Conservation (phyloP, 1,140 invertebrate species). For the Neuroterus valhalla region DNA sequence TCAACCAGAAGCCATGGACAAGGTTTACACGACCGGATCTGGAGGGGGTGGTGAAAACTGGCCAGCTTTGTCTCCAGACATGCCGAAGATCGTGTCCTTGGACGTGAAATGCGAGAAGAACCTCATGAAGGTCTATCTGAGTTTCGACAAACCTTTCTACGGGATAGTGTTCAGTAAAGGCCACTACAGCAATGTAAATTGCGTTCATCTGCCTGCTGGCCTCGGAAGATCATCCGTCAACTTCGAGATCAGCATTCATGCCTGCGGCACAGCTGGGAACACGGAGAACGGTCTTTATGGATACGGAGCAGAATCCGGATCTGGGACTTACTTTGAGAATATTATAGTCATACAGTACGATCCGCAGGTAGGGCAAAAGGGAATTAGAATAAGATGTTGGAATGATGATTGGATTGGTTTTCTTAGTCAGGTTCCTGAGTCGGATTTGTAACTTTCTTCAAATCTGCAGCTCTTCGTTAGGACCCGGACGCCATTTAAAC, state of each 20-base stretch:
- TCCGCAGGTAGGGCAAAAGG: conserved; percentile 81
- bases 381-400: too few relatives aligned
- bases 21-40: conserved; percentile 71
- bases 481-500: too few relatives aligned
- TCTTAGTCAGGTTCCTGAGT: too few relatives aligned
- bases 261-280: conserved; percentile 93
- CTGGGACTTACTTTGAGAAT: conserved; percentile 95
- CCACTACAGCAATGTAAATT: conserved; percentile 93
- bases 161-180: conserved; percentile 96
- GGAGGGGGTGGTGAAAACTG: conserved; percentile 78
- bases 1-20: conserved; percentile 77
- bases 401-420: too few relatives aligned
- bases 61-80: conserved; percentile 87
- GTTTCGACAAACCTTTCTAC: conserved; percentile 95
- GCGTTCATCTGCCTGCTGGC: conserved; percentile 92
- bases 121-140: conserved; percentile 93
- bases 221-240: conserved; percentile 89
- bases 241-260: conserved; percentile 93
- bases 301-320: conserved; percentile 88
- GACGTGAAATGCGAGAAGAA: conserved; percentile 97
- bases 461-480: too few relatives aligned
- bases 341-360: conserved; percentile 96
- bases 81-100: conserved; percentile 92
- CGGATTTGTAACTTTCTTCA: too few relatives aligned
- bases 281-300: conserved; percentile 91